Conservation (phyloP, 2,888 invertebrate genomes). For the Drosophila aldrichi region DNA sequence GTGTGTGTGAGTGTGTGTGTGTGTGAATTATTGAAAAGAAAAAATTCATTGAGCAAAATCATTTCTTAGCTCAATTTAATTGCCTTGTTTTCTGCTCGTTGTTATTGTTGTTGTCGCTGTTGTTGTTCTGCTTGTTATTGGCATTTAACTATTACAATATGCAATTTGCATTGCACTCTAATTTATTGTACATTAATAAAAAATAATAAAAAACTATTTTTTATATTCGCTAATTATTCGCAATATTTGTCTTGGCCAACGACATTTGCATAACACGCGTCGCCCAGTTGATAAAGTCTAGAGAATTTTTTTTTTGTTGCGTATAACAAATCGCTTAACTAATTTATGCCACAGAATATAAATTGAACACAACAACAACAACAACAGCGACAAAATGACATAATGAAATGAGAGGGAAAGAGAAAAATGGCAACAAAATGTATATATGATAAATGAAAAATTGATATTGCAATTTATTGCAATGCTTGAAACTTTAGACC, state of each 20-base stretch:
- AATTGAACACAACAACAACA: conserved; percentile 23
- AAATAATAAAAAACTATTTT: conserved; percentile 20
- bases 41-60: conserved; percentile 66
- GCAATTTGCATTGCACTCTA: conserved; percentile 73
- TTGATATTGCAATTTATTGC: conserved; percentile 53
- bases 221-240: conserved; percentile 74
- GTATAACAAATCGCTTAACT: conserved; percentile 46
- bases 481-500: conserved; percentile 51
- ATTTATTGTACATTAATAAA: conserved; percentile 62
- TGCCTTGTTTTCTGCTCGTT: conserved; percentile 49
- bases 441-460: conserved; percentile 36
- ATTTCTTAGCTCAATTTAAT: conserved; percentile 44
- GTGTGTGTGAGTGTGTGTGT: conserved; percentile 12
- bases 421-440: background rate
- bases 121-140: conserved; percentile 24
- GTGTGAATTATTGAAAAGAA: conserved; percentile 30
- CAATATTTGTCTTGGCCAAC: conserved; percentile 62
- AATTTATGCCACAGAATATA: conserved; percentile 55
- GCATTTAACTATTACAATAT: conserved; percentile 10
- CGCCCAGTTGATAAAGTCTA: conserved; percentile 61
- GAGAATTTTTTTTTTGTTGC: conserved; percentile 37
- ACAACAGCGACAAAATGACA: conserved; percentile 28
- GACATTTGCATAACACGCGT: conserved; percentile 66
- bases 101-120: conserved; percentile 11
- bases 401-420: conserved; percentile 20